Evolutionary conservation across 2,113 vertebrate species (phyloP), one percentile per base, ranked within the genome.

Genomic region (Lynx canadensis): DNA sequence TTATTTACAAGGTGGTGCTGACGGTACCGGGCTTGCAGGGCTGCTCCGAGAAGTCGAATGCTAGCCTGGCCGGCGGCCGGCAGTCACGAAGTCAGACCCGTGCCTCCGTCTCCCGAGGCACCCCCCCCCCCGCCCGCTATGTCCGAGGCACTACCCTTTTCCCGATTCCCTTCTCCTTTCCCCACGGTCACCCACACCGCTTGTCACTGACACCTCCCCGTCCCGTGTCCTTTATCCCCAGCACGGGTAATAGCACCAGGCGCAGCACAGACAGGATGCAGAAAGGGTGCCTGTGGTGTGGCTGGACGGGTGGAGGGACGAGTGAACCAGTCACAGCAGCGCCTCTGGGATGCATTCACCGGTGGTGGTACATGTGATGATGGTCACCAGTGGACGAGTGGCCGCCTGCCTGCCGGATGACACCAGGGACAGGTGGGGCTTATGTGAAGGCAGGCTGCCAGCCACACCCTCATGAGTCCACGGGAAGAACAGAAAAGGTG

Each of bases 261-360:
- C 6, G 3, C 66, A 36, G 9, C 55, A 57, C 0, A 38, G 79
- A 92, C 48, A 1, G 36, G 52, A 25, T 36, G 27, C 71, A 23
- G 9, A 5, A 14, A 83, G n/a, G 33, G 27, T 9, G 18, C 2
- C 31, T 36, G 27, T 27, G 4, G n/a, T 36, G 6, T 5, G 16
- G 36, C 23, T 15, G 71, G 69, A 57, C 0, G 5, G 19, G 5
- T 10, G 27, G 36, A 23, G 5, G 36, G 50, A 33, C 11, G 29
- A 12, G 19, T 0, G 6, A 65, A 13, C 50, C 33, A 38, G 36
- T 18, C 73, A 9, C 5, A 29, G 85, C 68, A 74, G 45, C 4
- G 0, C 23, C 41, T 45, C 7, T 6, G 19, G 25, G 27, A 57
- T 3, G 4, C 12, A 8, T 45, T 31, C 0, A 0, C 55, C 52